Percentiles rank a stretch among this genome's conserved stretches.
Conservation (phyloP, 1,140 invertebrate species). For the Heliconius eleuchia region DNA sequence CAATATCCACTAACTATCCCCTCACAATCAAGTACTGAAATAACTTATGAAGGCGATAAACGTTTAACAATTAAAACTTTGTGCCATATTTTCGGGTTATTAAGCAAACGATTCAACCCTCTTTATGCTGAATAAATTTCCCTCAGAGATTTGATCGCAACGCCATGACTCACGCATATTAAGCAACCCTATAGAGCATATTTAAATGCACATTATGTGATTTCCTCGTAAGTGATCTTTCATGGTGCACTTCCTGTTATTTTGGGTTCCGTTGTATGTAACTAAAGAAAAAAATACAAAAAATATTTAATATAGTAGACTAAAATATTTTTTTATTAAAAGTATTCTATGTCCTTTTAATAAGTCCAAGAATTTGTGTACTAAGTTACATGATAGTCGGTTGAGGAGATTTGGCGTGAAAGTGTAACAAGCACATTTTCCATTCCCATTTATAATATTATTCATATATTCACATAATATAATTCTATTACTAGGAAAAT, state of each 20-base stretch:
- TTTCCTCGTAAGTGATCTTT: conserved; percentile 59
- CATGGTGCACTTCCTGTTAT: conserved; percentile 36
- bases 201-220: conserved; percentile 68
- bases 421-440: too few relatives aligned
- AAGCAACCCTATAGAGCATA: conserved; percentile 55
- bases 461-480: too few relatives aligned
- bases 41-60: conserved; percentile 57
- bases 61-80: conserved; percentile 69
- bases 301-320: not conserved
- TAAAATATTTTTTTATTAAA: not conserved
- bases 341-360: not conserved
- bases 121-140: conserved; percentile 58
- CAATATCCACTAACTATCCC: conserved; percentile 31
- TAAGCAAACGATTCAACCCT: conserved; percentile 53
- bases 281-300: not conserved
- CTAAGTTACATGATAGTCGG: too few relatives aligned
- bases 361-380: too few relatives aligned
- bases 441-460: not conserved
- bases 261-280: conserved; percentile 36
- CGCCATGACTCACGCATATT: conserved; percentile 65
- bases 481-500: not conserved
- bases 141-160: conserved; percentile 57
- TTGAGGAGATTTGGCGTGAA: too few relatives aligned
- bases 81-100: conserved; percentile 69
- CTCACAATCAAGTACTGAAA: conserved; percentile 38